Conservation (phyloP, 2,888 invertebrate species). For the Drymonia ruficornis region DNA sequence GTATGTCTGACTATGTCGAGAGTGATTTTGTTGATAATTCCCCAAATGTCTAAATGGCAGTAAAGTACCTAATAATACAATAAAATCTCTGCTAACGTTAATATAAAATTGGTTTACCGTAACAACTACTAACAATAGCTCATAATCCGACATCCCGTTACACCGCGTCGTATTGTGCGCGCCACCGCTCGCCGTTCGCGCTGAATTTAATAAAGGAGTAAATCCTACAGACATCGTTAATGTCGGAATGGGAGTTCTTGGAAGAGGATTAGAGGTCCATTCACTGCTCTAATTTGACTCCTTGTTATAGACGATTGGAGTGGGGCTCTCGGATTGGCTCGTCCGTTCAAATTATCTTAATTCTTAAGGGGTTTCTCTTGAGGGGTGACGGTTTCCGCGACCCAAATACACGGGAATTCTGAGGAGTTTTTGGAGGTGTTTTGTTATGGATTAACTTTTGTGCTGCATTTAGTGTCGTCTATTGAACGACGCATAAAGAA, state of each 20-base stretch:
- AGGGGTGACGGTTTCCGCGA: conserved; percentile 5
- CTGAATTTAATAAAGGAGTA: conserved; percentile 52
- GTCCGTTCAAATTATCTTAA: conserved; percentile 17
- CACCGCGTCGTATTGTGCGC: conserved; percentile 35
- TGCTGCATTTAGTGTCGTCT: too few species aligned
- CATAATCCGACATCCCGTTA: conserved; percentile 29
- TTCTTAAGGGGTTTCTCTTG: conserved; percentile 6
- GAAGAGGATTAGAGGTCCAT: conserved; percentile 54
- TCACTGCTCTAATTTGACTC: conserved; percentile 54
- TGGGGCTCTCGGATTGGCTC: conserved; percentile 28
- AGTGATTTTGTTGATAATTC: too few species aligned
- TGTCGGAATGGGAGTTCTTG: conserved; percentile 46
- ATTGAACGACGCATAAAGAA: too few species aligned
- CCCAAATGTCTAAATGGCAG: too few species aligned
- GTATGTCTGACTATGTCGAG: too few species aligned
- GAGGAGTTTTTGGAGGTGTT: neutral
- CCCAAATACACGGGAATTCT: neutral
- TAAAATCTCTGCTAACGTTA: too few species aligned
- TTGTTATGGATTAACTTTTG: neutral
- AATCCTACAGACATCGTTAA: conserved; percentile 48
- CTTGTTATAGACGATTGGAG: conserved; percentile 45
- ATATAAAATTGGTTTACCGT: too few species aligned
- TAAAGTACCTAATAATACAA: too few species aligned
- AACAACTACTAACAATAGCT: conserved; percentile 1
- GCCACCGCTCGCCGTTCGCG: conserved; percentile 25